Evolutionary conservation across 2,113 vertebrate species (phyloP), one percentile per base, ranked within the genome.

Genomic region (Thalassoma bifasciatum): DNA sequence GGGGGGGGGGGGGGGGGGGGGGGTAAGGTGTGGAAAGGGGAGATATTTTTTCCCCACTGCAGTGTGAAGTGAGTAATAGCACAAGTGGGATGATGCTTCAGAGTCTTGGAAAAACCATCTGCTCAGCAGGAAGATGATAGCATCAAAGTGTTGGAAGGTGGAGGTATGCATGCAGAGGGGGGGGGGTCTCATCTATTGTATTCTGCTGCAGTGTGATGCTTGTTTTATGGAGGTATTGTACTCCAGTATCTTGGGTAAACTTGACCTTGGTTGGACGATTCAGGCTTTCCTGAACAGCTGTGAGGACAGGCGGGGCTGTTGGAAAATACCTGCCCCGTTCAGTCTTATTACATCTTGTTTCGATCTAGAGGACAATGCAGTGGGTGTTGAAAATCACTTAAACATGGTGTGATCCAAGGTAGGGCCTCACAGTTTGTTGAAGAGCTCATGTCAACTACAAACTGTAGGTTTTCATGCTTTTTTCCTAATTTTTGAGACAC

Each of bases 31-130:
- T 81, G 77, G 80, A 79, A 75, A 75, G 26, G 56, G 60, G 65
- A 75, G 66, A 76, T 61, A 75, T 49, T 71, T 46, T 46, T 46
- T 81, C 75, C 77, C 34, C 68, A 63, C 79, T 71, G 77, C 76
- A 13, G 62, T 72, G 64, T 66, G 70, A 67, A 59, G 24, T 2
- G 10, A 60, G 63, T 69, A 74, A 81, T 62, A 56, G 77, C 68
- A 66, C 62, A 77, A 76, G 40, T 79, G 74, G 79, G 72, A 87
- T 74, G 78, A 88, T 66, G 72, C 73, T 58, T 72, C n/a, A 46
- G 56, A 72, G 75, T 75, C 57, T 66, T 87, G 77, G 82, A 92
- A 89, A 46, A 89, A 80, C 59, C 79, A 89, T 89, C 81, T 89
- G 79, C 72, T 65, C 42, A 53, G 61, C 79, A 91, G 87, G 89